Conservation (phyloP, 2,797 vertebrate species). For the Typhlichthys subterraneus region DNA sequence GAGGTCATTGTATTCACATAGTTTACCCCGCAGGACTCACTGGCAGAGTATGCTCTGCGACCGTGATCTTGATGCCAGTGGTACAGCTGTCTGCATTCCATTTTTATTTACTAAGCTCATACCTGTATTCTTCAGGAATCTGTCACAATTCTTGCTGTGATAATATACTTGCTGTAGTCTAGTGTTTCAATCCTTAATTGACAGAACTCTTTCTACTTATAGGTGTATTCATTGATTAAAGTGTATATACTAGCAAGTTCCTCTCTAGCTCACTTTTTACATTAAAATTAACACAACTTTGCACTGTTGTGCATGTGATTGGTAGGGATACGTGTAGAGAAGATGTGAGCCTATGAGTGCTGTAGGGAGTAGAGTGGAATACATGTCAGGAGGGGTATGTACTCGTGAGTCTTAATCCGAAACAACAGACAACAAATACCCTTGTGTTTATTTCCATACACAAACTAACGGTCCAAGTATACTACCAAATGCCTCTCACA, state of each 20-base stretch:
- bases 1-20: slow-evolving; percentile 8
- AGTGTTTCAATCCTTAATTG: too few relatives aligned
- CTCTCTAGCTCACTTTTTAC: not conserved
- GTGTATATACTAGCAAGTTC: too few relatives aligned
- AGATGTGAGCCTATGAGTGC: too few relatives aligned
- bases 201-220: too few relatives aligned
- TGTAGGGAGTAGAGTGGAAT: too few relatives aligned
- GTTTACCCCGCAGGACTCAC: slow-evolving; percentile 1
- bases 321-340: too few relatives aligned
- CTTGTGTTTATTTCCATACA: slow-evolving; percentile 1
- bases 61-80: slow-evolving; percentile 14
- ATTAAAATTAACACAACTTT: not conserved
- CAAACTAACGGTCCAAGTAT: too few relatives aligned
- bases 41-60: not conserved
- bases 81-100: slow-evolving; percentile 32
- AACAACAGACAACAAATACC: not conserved
- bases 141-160: slow-evolving; percentile 23
- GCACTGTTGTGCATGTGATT: too few relatives aligned
- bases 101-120: slow-evolving; percentile 32
- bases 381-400: too few relatives aligned
- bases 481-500: too few relatives aligned
- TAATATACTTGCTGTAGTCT: not conserved
- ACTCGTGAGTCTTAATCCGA: too few relatives aligned
- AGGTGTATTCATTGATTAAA: too few relatives aligned
- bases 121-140: slow-evolving; percentile 30